Evolutionary conservation across 2,113 vertebrate genomes (phyloP).

Genomic region (Rynchops niger): DNA sequence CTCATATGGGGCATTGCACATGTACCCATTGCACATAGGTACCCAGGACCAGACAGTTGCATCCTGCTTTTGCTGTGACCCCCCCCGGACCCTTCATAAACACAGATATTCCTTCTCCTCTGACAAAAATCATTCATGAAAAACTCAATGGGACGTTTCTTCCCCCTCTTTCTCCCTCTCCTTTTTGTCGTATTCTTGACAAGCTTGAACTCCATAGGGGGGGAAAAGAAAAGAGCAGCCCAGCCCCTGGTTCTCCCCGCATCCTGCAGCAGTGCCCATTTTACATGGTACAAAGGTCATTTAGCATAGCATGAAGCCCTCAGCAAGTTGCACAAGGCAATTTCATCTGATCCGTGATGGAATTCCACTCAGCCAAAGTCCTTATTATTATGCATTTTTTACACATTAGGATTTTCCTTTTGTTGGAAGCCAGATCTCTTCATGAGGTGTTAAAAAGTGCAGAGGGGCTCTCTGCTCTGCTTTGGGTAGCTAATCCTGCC

Average conservation of each 20-base stretch:
- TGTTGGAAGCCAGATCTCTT: conserved; percentile 66
- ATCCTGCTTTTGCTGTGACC: background rate
- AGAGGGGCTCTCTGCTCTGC: conserved; percentile 55
- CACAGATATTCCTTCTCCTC: conserved; percentile 44
- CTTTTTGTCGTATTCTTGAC: conserved; percentile 48
- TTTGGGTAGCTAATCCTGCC: conserved; percentile 65
- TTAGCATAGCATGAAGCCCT: conserved; percentile 61
- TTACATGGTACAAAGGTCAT: conserved; percentile 63
- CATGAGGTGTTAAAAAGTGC: conserved; percentile 67
- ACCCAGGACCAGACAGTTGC: fast-evolving
- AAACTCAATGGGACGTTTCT: conserved; percentile 30
- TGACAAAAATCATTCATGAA: conserved; percentile 51
- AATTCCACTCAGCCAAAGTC: conserved; percentile 68
- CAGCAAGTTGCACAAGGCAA: conserved; percentile 57
- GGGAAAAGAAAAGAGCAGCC: conserved; percentile 56
- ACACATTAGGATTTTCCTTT: conserved; percentile 72
- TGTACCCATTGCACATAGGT: background rate
- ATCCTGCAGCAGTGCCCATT: conserved; percentile 58
- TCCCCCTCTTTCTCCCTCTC: conserved; percentile 15
- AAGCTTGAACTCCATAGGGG: conserved; percentile 47
- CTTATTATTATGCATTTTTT: conserved; percentile 73
- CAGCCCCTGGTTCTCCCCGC: background rate
- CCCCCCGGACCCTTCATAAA: background rate
- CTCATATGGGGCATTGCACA: fast-evolving
- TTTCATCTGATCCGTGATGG: conserved; percentile 69